phyloP scores from a whole-genome alignment of 2,888 invertebrate species.

The Clitarchus hookeri region DNA sequence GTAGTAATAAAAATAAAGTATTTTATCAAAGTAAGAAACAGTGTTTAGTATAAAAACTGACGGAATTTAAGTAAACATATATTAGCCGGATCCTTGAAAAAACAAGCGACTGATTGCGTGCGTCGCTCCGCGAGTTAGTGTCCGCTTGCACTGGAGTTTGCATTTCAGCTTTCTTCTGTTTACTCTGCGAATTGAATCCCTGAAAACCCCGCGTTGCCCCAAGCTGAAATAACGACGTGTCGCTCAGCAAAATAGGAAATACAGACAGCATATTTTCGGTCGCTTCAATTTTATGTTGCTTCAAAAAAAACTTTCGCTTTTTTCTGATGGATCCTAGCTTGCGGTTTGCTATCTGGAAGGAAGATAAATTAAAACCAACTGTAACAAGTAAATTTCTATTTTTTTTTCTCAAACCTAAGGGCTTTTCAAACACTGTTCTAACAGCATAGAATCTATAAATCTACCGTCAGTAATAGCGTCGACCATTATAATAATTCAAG shows the following conservation, averaged over 20 bases:
- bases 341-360: background rate
- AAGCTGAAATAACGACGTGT: background rate
- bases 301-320: background rate
- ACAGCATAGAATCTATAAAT: too few relatives aligned
- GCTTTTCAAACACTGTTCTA: too few relatives aligned
- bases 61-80: too few relatives aligned
- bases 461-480: too few relatives aligned
- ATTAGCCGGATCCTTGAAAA: background rate
- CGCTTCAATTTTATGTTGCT: too few relatives aligned
- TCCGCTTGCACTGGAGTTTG: background rate
- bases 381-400: too few relatives aligned
- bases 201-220: background rate
- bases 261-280: background rate
- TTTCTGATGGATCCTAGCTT: background rate
- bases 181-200: background rate
- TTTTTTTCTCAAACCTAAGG: too few relatives aligned
- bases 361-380: background rate
- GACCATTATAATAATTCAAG: too few relatives aligned
- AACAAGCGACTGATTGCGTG: background rate
- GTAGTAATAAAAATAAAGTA: too few relatives aligned
- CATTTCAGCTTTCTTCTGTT: background rate
- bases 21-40: too few relatives aligned
- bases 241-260: background rate
- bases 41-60: too few relatives aligned
- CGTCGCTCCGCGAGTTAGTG: background rate